Evolutionary conservation across 2,797 vertebrate genomes (phyloP), one percentile per base, ranked within the genome.

Genomic region (Acanthurus leucopareius): DNA sequence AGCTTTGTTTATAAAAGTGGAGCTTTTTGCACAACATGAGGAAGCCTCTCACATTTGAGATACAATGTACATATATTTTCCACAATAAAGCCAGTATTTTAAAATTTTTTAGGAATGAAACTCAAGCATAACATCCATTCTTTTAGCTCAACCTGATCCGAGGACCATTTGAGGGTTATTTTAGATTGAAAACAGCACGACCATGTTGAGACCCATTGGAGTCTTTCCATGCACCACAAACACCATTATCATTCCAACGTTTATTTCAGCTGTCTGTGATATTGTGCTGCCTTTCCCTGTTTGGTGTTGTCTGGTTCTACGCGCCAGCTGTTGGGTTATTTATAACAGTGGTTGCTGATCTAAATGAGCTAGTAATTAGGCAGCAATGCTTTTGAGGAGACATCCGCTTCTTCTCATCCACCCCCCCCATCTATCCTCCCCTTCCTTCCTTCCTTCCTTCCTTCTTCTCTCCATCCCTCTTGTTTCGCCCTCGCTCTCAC

Each of bases 361-460:
- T 91, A 93, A 94, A 94, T 91, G 90, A 93, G 93, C 84, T 77
- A 82, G 92, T 93, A 94, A 94, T 94, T 93, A 93, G 92, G 85
- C 86, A 91, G 89, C 88, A 90, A 92, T 90, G 84, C 88, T 90
- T 90, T 89, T 86, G 83, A 92, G 88, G 77, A 93, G 86, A 84
- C 88, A 87, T 88, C 83, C 84, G 65, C 77, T 82, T 79, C 82
- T 84, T 86, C 86, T 75, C 81, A 83, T 84, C 82, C 78, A 64
- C 28, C 69, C 74, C 74, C 42, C 70, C 82, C 75, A 53, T 79
- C 77, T 67, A n/a, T 75, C 72, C 65, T 1, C 54, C 51, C 56
- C 19, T 45, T 28, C 16, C n/a, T 42, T 8, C 19, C 14, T 47
- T 40, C 53, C 56, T 60, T 38, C 53, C 40, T 22, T 14, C 51